Evolutionary conservation across 2,797 vertebrate genomes (phyloP), one percentile per base, ranked within the genome.

Genomic region (Pteronotus mesoamericanus): DNA sequence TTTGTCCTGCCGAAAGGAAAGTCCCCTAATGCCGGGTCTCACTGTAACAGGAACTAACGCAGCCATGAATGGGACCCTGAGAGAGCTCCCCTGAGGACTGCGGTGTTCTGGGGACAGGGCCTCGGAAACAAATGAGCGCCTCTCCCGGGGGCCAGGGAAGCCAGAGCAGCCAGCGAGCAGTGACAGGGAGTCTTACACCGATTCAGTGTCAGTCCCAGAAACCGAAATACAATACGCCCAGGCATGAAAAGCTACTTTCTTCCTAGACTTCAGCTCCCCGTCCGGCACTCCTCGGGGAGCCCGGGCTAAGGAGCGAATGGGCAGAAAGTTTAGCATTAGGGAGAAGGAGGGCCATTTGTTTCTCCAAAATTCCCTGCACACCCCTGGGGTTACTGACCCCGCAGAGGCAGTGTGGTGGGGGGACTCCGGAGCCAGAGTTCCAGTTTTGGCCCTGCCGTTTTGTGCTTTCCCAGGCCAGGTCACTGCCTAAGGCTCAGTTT

Each of bases 31-130:
- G 71, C 66, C 39, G 61, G 57, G 83, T 74, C 89, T 97, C 71
- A 59, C 2, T 12, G 75, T 89, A 69, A 86, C 14, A 42, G 57
- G 64, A 91, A 55, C 79, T 15, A 66, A 39, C 85, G 29, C 5
- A 68, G 91, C 42, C 64, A 5, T 75, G 89, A 95, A 90, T 55
- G 95, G 87, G 39, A 29, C 89, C 69, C 53, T 90, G 84, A 66
- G 42, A 61, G 16, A 61, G 59, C 44, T 51, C 90, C 39, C 26
- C 3, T n/a, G 14, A 32, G 69, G 46, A 16, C 68, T 1, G 14
- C 78, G 68, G 83, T 44, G 53, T 80, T 85, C 68, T 80, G 18
- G 72, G 55, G 82, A 82, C 61, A 74, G 51, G 84, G 22, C 68
- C 66, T 51, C 44, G 24, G 51, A 78, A 89, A 94, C 89, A 94